Conservation (phyloP, 2,113 vertebrate genomes). For the Calyptomena viridis region DNA sequence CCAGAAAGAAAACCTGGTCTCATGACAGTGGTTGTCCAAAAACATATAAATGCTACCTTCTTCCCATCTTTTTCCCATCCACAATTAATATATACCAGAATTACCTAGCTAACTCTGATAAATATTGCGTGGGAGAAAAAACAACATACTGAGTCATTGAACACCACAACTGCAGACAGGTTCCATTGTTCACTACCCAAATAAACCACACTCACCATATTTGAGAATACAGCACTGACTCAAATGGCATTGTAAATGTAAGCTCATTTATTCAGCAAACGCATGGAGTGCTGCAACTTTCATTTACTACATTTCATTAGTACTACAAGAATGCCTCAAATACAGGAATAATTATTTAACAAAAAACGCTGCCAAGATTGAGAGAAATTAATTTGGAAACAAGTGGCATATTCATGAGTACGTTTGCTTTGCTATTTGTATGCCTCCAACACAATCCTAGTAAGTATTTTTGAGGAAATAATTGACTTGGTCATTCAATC, state of each 20-base stretch:
- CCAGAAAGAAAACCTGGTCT: neutral
- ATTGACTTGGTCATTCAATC: constrained; percentile 70
- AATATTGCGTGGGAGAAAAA: neutral
- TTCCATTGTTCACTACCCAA: neutral
- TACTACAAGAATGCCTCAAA: constrained; percentile 22
- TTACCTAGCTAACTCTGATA: neutral
- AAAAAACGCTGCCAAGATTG: constrained; percentile 38
- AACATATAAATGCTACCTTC: neutral
- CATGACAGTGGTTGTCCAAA: neutral
- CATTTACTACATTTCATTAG: neutral
- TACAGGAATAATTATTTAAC: constrained; percentile 49
- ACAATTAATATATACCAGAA: neutral
- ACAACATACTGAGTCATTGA: neutral
- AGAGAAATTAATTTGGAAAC: constrained; percentile 65
- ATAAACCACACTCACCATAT: neutral
- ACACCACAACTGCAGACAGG: neutral
- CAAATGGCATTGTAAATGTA: neutral
- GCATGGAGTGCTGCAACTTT: neutral
- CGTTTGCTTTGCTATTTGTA: constrained; percentile 47
- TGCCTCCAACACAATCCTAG: constrained; percentile 49
- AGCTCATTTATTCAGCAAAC: neutral
- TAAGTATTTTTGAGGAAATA: constrained; percentile 69
- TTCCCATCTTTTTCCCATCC: accelerated
- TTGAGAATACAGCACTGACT: neutral
- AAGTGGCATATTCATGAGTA: constrained; percentile 59